Evolutionary conservation across 2,888 invertebrate species (phyloP).

Genomic region (Pyrgus malvae): DNA sequence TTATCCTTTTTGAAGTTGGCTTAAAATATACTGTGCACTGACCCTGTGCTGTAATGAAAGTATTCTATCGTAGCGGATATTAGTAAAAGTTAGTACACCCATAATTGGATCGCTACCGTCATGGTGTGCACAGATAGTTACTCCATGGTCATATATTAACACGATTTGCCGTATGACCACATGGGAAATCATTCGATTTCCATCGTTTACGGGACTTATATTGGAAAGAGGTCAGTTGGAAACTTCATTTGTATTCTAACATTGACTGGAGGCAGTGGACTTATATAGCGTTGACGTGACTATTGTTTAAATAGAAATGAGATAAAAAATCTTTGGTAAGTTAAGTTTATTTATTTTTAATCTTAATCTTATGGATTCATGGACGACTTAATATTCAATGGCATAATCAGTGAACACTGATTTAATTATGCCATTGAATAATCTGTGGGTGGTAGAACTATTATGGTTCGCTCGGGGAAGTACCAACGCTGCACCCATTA

Average conservation of each 20-base stretch:
- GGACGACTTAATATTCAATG: too few species aligned
- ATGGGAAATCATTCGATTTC: slow-evolving; percentile 68
- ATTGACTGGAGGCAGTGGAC: slow-evolving; percentile 45
- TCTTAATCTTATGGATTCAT: too few species aligned
- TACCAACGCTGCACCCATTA: too few species aligned
- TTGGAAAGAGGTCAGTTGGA: slow-evolving; percentile 49
- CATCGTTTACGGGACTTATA: slow-evolving; percentile 51
- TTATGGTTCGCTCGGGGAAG: too few species aligned
- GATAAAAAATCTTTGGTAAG: not conserved
- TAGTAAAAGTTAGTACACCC: not conserved
- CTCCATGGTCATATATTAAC: slow-evolving; percentile 57
- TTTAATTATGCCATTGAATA: too few species aligned
- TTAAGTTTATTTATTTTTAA: too few species aligned
- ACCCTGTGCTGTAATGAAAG: too few species aligned
- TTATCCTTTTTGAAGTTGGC: too few species aligned
- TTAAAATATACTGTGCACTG: too few species aligned
- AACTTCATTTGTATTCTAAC: slow-evolving; percentile 53
- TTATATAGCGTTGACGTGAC: slow-evolving; percentile 7
- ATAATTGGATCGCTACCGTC: slow-evolving; percentile 40
- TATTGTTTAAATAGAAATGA: not conserved
- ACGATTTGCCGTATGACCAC: slow-evolving; percentile 63
- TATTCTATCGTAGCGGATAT: not conserved
- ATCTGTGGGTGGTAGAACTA: too few species aligned
- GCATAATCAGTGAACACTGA: too few species aligned
- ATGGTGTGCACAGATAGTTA: slow-evolving; percentile 46